These are phyloP conservation scores for Nyleta sp. DNA, from an alignment of 2,888 invertebrate species.

Conservation along the genomic window DNA sequence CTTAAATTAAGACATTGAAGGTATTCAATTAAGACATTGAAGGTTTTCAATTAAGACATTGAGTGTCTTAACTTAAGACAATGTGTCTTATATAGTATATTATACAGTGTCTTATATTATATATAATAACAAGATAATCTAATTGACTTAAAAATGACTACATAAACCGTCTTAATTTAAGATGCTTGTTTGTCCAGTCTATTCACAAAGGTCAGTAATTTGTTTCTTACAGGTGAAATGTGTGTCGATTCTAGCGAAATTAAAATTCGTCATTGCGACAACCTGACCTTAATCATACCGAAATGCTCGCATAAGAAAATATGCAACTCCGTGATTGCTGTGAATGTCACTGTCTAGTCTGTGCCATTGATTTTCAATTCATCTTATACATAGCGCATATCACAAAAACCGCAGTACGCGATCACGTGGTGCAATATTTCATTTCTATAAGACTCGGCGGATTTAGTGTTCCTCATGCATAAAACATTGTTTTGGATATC, in stretches of 20 bases:
- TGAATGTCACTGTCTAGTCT: conserved; percentile 53
- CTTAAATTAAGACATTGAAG: too few species aligned
- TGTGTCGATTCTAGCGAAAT: neutral
- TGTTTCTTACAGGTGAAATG: neutral
- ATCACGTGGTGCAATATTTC: conserved; percentile 67
- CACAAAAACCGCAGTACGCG: conserved; percentile 64
- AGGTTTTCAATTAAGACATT: too few species aligned
- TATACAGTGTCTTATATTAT: too few species aligned
- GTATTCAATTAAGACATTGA: too few species aligned
- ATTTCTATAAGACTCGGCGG: conserved; percentile 64
- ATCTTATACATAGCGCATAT: conserved; percentile 52
- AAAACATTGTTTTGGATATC: conserved; percentile 68
- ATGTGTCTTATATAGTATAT: too few species aligned
- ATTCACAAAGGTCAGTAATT: too few species aligned
- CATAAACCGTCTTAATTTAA: too few species aligned
- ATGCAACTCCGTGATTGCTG: conserved; percentile 37
- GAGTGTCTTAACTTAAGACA: too few species aligned
- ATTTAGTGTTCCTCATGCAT: conserved; percentile 65
- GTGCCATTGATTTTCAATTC: conserved; percentile 65
- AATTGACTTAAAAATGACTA: too few species aligned
- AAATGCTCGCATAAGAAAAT: conserved; percentile 26
- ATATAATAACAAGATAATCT: too few species aligned
- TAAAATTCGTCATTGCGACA: conserved; percentile 1
- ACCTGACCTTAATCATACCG: conserved; percentile 28
- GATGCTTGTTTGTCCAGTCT: too few species aligned